Base-by-base conservation (phyloP, 2,113 vertebrate genomes). In the Triplophysa rosa region DNA sequence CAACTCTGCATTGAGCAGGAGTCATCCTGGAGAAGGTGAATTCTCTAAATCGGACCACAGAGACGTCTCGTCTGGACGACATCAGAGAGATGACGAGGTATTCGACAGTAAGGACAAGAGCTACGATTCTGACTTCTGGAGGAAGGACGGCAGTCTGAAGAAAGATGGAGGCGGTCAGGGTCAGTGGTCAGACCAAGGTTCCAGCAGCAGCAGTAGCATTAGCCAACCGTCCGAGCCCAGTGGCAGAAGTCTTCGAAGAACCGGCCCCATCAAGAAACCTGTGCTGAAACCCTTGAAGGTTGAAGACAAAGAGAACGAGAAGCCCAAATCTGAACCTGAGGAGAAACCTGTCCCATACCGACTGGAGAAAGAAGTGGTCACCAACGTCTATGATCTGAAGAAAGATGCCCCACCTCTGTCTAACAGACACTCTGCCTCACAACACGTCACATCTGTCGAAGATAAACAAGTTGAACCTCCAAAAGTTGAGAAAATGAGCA, bases 231-330 rank as follows among this genome's bases (percentile, higher is more conserved):
- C 92, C 12, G 98, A 99, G 86, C 91, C 90, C 16, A 91, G 89
- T 0, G 88, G 95, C 4, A 93, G 96, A 66, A 88, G 89, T 26
- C 62, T 93, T 71, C 92, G 98, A 37, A 91, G 97, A 83, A 97
- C 97, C 0, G 98, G 98, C 0, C 97, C 96, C 0, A 98, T 98
- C 84, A 99, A 99, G 91, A 99, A 98, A 33, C 98, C 98, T 0
- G 95, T 99, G 68, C 94, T 99, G 21, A 99, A 99, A 86, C 96
- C 97, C 78, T 94, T 99, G 17, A 99, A 99, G 83, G 95, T 99
- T 0, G 98, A 99, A 73, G 97, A 98, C 65, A 99, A 99, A 79
- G 97, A 98, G 78, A 98, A 96, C 67, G 97, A 98, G 68, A 94
- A 95, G 33, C 96, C 96, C 68, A 98, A 96, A 86, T 78, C 89